phyloP scores from a whole-genome alignment of 2,797 vertebrate genomes.

The Eutrigla gurnardus region DNA sequence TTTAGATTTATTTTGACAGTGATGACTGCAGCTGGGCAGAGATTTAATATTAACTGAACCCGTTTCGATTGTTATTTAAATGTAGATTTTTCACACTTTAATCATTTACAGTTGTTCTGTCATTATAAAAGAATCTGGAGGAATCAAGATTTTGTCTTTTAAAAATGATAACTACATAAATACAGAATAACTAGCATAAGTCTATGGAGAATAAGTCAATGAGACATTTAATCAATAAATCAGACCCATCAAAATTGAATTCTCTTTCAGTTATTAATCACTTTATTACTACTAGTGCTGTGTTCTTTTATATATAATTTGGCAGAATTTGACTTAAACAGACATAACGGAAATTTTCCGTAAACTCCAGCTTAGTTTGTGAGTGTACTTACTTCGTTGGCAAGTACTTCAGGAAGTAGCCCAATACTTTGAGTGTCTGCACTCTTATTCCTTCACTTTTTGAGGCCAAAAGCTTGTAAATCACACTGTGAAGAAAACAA shows the following conservation, averaged over 20 bases:
- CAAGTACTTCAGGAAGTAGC: slow-evolving; percentile 92
- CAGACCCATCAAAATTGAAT: background rate
- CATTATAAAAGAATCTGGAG: too few relatives aligned
- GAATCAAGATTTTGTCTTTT: background rate
- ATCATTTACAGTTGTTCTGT: background rate
- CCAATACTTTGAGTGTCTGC: slow-evolving; percentile 96
- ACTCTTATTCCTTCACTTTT: slow-evolving; percentile 96
- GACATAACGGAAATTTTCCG: background rate
- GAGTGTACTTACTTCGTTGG: slow-evolving; percentile 81
- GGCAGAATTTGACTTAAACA: background rate
- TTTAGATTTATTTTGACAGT: background rate
- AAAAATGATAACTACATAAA: background rate
- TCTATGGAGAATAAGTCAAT: too few relatives aligned
- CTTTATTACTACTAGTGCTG: background rate
- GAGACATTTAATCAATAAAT: background rate
- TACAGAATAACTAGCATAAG: too few relatives aligned
- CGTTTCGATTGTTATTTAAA: background rate
- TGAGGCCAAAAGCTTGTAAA: slow-evolving; percentile 97
- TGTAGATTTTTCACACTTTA: background rate
- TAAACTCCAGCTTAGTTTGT: background rate
- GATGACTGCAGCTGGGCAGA: background rate
- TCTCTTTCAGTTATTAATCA: background rate
- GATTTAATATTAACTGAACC: background rate
- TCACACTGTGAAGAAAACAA: slow-evolving; percentile 82
- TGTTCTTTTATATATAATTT: background rate